Conservation (phyloP, 1,140 invertebrate species). For the Propsilocerus akamusi region DNA sequence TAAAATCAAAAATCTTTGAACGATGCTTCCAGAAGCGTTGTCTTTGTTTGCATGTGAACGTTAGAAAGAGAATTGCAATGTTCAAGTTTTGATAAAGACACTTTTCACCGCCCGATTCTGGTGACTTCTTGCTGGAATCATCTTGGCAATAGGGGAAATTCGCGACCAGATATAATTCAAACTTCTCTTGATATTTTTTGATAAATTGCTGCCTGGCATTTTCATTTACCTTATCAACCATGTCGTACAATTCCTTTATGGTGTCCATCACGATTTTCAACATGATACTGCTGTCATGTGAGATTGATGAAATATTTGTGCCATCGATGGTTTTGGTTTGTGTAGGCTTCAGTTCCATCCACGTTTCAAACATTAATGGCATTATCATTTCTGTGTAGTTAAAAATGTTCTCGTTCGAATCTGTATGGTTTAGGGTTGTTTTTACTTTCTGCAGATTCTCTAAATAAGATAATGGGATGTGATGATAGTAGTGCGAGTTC, state of each 20-base stretch:
- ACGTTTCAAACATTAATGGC: constrained; percentile 51
- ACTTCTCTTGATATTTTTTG: constrained; percentile 27
- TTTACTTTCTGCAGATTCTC: constrained; percentile 12
- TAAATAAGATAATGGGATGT: constrained; percentile 9
- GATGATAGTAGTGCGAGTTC: constrained; percentile 13
- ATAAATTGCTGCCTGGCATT: constrained; percentile 26
- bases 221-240: constrained; percentile 28
- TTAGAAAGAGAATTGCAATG: constrained; percentile 7
- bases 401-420: constrained; percentile 25
- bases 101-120: constrained; percentile 8
- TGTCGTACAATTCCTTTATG: constrained; percentile 30
- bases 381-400: constrained; percentile 39
- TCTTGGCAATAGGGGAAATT: constrained; percentile 31
- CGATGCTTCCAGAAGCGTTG: not conserved
- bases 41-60: not conserved
- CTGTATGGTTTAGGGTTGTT: constrained; percentile 15
- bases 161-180: constrained; percentile 28
- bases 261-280: constrained; percentile 34
- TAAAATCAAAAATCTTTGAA: not conserved
- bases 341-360: constrained; percentile 45
- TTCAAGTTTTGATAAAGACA: constrained; percentile 17
- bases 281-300: constrained; percentile 31
- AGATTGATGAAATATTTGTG: constrained; percentile 24
- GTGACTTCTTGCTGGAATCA: constrained; percentile 6
- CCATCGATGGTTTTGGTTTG: constrained; percentile 15